These are phyloP conservation scores for Perca fluviatilis DNA, from an alignment of 2,113 vertebrate species.

Conservation along the genomic window DNA sequence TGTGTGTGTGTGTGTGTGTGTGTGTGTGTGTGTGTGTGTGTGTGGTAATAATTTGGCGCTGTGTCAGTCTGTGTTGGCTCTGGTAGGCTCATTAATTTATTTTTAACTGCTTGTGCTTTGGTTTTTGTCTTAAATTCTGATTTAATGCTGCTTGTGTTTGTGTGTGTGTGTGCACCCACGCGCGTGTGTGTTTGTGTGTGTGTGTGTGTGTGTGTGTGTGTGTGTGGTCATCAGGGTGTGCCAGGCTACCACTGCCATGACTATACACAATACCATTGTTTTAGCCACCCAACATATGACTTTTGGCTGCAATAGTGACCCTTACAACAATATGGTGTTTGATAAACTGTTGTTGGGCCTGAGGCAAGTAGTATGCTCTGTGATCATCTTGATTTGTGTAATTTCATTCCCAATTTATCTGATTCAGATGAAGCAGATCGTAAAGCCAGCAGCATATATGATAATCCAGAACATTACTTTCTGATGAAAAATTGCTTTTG, in stretches of 20 bases:
- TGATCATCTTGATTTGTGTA: slow-evolving; percentile 43
- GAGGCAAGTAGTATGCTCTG: slow-evolving; percentile 24
- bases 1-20: background rate
- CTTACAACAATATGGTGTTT: slow-evolving; percentile 20
- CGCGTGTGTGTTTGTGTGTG: too few relatives aligned
- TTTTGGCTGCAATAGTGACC: slow-evolving; percentile 8
- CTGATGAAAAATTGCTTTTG: slow-evolving; percentile 59
- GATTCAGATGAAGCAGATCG: slow-evolving; percentile 50
- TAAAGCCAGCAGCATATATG: slow-evolving; percentile 49
- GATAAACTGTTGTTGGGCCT: slow-evolving; percentile 17
- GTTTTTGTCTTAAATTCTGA: background rate
- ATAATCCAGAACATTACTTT: slow-evolving; percentile 67
- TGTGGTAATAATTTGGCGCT: too few relatives aligned
- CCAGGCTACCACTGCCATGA: too few relatives aligned
- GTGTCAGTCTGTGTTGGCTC: background rate
- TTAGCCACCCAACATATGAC: background rate
- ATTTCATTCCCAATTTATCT: slow-evolving; percentile 58
- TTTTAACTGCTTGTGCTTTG: slow-evolving; percentile 16
- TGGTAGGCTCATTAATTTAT: background rate
- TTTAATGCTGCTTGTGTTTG: background rate
- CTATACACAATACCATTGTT: too few relatives aligned
- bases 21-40: background rate
- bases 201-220: background rate
- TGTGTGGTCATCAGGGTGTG: too few relatives aligned
- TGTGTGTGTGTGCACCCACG: background rate